Conservation (phyloP, 2,113 vertebrate species). For the Pleuronectes platessa region DNA sequence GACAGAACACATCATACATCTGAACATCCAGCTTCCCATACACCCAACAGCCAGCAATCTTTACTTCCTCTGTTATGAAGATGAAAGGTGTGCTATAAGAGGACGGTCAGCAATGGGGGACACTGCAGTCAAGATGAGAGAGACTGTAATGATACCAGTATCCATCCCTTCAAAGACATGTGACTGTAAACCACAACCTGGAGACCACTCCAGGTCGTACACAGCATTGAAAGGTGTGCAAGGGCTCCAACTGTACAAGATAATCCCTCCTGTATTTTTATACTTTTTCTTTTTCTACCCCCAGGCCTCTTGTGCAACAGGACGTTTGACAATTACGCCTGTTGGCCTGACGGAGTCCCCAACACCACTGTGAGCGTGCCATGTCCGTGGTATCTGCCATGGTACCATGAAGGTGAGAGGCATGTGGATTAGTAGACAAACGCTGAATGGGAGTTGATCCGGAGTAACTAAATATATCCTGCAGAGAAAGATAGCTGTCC, state of each 20-base stretch:
- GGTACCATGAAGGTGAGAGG: constrained; percentile 86
- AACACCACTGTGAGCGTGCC: constrained; percentile 90
- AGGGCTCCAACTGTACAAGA: background rate
- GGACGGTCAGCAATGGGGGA: background rate
- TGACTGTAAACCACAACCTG: background rate
- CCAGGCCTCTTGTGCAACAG: constrained; percentile 92
- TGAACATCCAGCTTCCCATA: background rate
- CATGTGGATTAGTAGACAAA: background rate
- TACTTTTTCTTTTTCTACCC: background rate
- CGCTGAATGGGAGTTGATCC: background rate
- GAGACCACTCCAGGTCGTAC: background rate
- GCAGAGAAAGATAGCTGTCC: constrained; percentile 13
- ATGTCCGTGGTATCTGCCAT: constrained; percentile 95
- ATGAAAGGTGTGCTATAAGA: constrained; percentile 22
- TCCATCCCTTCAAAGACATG: constrained; percentile 33
- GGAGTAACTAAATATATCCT: background rate
- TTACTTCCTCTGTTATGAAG: constrained; percentile 2
- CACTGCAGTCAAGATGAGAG: constrained; percentile 54
- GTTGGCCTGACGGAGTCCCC: constrained; percentile 93
- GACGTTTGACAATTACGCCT: constrained; percentile 89
- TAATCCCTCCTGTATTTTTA: background rate
- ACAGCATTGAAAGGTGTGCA: background rate
- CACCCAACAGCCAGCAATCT: background rate
- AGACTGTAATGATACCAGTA: constrained; percentile 3
- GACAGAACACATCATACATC: background rate